Conservation (phyloP, 2,888 invertebrate species). For the Alsophila aescularia region DNA sequence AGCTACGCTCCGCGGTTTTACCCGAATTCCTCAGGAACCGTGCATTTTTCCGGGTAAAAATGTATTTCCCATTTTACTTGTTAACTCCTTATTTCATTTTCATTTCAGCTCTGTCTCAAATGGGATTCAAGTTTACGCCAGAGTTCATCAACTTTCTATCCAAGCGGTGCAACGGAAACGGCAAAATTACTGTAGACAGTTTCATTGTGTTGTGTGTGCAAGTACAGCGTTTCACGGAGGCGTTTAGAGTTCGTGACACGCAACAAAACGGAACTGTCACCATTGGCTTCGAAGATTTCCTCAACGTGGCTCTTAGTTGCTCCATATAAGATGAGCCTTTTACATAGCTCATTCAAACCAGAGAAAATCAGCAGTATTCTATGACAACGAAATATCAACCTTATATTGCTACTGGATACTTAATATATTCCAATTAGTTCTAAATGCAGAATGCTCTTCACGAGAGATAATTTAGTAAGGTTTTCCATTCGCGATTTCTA, state of each 20-base stretch:
- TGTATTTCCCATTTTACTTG: not conserved
- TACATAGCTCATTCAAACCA: not conserved
- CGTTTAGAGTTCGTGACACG: slow-evolving; percentile 91
- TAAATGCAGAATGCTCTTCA: too few relatives aligned
- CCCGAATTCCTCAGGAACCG: too few relatives aligned
- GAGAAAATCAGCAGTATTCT: not conserved
- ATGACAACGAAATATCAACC: not conserved
- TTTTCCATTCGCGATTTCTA: too few relatives aligned
- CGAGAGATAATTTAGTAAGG: too few relatives aligned
- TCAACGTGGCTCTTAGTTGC: slow-evolving; percentile 91
- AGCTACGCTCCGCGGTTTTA: too few relatives aligned
- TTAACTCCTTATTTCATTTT: slow-evolving; percentile 12
- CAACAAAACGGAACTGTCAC: slow-evolving; percentile 92
- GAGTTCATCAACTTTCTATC: slow-evolving; percentile 90
- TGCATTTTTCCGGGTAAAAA: too few relatives aligned
- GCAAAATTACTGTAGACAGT: slow-evolving; percentile 91
- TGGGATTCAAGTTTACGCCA: slow-evolving; percentile 94
- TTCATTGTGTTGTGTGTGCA: slow-evolving; percentile 96
- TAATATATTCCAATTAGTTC: not conserved
- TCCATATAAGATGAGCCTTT: slow-evolving; percentile 70
- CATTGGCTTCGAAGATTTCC: slow-evolving; percentile 95
- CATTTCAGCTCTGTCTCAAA: slow-evolving; percentile 90
- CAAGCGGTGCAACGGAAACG: slow-evolving; percentile 87
- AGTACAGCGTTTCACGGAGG: slow-evolving; percentile 94
- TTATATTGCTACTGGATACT: not conserved